These are phyloP conservation scores for Netelia virgata DNA, from an alignment of 2,888 invertebrate species.

Conservation along the genomic window DNA sequence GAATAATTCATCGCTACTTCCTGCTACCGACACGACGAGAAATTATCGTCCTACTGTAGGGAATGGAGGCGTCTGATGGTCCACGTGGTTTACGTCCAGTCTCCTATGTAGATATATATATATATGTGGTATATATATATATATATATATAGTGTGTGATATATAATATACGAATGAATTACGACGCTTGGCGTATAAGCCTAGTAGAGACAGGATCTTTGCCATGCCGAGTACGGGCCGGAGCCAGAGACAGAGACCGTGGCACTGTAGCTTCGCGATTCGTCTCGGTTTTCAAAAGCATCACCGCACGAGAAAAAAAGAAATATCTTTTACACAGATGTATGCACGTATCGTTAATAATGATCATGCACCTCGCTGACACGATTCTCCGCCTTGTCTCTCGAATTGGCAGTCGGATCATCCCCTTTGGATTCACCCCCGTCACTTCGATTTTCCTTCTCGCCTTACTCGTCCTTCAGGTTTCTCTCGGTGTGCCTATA, in stretches of 20 bases:
- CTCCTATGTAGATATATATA: neutral
- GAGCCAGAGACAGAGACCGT: constrained; percentile 36
- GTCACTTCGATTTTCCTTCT: constrained; percentile 22
- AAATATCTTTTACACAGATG: neutral
- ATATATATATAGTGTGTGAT: constrained; percentile 24
- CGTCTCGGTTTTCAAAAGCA: constrained; percentile 52
- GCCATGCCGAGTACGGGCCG: constrained; percentile 32
- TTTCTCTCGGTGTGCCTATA: neutral
- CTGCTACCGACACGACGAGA: constrained; percentile 76
- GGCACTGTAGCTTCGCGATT: constrained; percentile 36
- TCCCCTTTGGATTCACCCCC: constrained; percentile 3
- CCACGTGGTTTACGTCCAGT: constrained; percentile 43
- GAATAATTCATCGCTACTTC: constrained; percentile 78
- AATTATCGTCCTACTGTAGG: constrained; percentile 71
- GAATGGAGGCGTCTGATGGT: constrained; percentile 55
- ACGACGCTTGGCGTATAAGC: constrained; percentile 54
- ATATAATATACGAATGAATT: constrained; percentile 56
- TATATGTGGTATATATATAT: constrained; percentile 15
- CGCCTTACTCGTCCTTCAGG: neutral
- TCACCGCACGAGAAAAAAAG: constrained; percentile 5
- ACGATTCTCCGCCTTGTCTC: constrained; percentile 24
- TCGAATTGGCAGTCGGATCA: constrained; percentile 32
- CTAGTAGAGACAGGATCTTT: constrained; percentile 28
- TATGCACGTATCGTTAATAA: constrained; percentile 44
- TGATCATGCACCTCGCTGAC: constrained; percentile 41